These are phyloP conservation scores for Sinocyclocheilus rhinocerous DNA, from an alignment of 2,113 vertebrate genomes.

Conservation along the genomic window DNA sequence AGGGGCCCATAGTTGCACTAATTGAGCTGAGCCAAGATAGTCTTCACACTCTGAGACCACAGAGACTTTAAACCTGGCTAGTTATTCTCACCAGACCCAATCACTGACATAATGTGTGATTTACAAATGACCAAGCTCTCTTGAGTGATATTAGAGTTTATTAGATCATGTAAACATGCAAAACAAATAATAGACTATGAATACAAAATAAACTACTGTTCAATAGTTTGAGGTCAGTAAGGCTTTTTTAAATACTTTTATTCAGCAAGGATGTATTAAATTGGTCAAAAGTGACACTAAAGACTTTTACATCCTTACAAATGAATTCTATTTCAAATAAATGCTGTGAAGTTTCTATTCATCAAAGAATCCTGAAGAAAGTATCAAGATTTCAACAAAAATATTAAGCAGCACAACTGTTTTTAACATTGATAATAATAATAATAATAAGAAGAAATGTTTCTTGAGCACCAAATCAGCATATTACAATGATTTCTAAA, in stretches of 20 bases:
- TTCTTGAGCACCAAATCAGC: neutral
- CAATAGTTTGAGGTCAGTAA: neutral
- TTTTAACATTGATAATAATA: too few relatives aligned
- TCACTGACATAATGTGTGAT: conserved; percentile 21
- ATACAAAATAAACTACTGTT: neutral
- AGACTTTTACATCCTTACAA: too few relatives aligned
- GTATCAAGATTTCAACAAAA: too few relatives aligned
- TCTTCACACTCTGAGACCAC: conserved; percentile 45
- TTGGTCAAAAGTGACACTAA: too few relatives aligned
- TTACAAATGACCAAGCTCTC: conserved; percentile 28
- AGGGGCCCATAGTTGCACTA: conserved; percentile 38
- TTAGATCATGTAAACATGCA: neutral
- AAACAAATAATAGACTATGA: neutral
- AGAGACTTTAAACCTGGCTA: conserved; percentile 51
- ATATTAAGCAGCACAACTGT: too few relatives aligned
- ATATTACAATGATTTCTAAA: neutral
- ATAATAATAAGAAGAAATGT: too few relatives aligned
- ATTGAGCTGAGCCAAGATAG: conserved; percentile 2
- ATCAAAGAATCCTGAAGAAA: too few relatives aligned
- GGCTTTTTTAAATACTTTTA: neutral
- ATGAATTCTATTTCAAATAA: too few relatives aligned
- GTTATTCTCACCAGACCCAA: conserved; percentile 53
- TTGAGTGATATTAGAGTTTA: conserved; percentile 2
- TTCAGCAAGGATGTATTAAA: neutral
- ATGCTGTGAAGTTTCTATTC: too few relatives aligned